Evolutionary conservation across 2,888 invertebrate genomes (phyloP), one percentile per base, ranked within the genome.

Genomic region (Pecten maximus): DNA sequence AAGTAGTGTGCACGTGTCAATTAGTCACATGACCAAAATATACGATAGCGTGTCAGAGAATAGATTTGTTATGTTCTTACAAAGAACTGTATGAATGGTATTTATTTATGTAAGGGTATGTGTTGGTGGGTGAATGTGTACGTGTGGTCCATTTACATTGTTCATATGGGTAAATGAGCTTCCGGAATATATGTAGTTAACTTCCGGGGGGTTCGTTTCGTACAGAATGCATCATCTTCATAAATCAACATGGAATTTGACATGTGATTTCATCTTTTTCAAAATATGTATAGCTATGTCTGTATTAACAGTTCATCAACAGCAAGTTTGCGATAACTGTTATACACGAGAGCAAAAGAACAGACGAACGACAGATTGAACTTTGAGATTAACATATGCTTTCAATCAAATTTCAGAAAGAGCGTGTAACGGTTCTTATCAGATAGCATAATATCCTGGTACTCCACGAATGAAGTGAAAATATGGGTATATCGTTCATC

Each of bases 11-110:
- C 28, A 74, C 12, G 74, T 74, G 74, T 74, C 74, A 28, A 35
- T 74, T 74, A 74, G 74, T 74, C 74, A 74, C 74, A 74, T 74
- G 74, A 74, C 74, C 35, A 74, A 74, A 74, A 74, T 74, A 1
- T 74, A 74, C 35, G 74, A 74, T 28, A 74, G 74, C 23, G 74
- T 74, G 28, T 10, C 74, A 74, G 35, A 74, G 35, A 74, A 74
- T 74, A 74, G 15, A 74, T 74, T 74, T 15, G 35, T 74, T 35
- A 74, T 74, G 74, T 74, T 35, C 12, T 6, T 74, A 2, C 74
- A 74, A 28, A 74, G 74, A 74, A 35, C 28, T 74, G 28, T 28
- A 35, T 74, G 74, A 74, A 74, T 35, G 74, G 28, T 74, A 74
- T 74, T 28, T 8, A 35, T 74, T 28, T 35, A 35, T 28, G 35